phyloP scores from a whole-genome alignment of 2,797 vertebrate genomes.

The Phoeniculus purpureus region DNA sequence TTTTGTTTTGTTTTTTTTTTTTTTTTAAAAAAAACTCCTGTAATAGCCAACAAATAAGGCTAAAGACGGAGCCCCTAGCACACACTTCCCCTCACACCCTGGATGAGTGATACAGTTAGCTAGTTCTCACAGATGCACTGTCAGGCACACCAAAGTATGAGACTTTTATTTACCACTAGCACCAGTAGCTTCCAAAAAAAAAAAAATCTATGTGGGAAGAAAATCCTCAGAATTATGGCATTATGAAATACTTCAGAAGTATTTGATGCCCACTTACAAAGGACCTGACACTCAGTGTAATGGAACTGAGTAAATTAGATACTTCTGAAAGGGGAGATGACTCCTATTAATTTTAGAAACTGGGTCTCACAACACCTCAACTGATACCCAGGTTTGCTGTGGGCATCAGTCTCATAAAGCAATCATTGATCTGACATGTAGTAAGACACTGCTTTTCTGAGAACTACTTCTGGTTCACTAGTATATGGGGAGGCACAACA shows the following conservation, averaged over 20 bases:
- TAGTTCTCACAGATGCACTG: background rate
- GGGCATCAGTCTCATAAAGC: too few species aligned
- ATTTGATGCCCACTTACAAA: fast-evolving
- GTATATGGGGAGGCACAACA: background rate
- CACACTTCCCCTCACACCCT: too few species aligned
- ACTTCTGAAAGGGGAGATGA: too few species aligned
- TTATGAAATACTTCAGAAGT: background rate
- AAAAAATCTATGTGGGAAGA: background rate
- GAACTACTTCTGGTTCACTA: background rate
- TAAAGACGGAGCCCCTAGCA: background rate
- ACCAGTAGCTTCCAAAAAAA: background rate
- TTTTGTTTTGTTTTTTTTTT: too few species aligned
- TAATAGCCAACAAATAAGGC: background rate
- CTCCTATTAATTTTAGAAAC: background rate
- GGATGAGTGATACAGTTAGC: background rate
- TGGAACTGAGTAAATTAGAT: background rate
- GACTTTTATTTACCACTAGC: background rate
- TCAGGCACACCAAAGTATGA: too few species aligned
- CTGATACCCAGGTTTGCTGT: too few species aligned
- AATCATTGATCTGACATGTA: fast-evolving
- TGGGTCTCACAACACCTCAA: background rate
- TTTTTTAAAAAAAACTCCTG: background rate
- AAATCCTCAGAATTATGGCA: background rate
- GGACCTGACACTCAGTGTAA: background rate
- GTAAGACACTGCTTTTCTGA: background rate